A percentile compares a stretch with the other conserved stretches of the same genome.
phyloP scores from a whole-genome alignment of 1,140 invertebrate species.

The Cotesia chilonis region DNA sequence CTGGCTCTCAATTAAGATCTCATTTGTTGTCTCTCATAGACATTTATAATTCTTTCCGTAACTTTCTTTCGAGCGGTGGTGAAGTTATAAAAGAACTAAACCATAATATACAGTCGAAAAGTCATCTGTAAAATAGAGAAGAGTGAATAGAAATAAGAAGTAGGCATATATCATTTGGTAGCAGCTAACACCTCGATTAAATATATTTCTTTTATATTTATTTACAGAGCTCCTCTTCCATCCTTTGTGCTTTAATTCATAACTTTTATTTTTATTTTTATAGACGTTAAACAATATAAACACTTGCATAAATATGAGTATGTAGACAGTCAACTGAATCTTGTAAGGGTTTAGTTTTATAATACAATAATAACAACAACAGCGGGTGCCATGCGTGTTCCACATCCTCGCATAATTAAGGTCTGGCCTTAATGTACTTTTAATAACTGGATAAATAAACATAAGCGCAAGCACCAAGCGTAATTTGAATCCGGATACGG shows the following conservation, averaged over 20 bases:
- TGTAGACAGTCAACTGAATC: slow-evolving; percentile 5
- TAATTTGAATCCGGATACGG: slow-evolving; percentile 48
- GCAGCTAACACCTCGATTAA: too few relatives aligned
- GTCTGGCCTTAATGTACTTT: slow-evolving; percentile 46
- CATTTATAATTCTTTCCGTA: slow-evolving; percentile 13
- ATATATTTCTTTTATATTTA: too few relatives aligned
- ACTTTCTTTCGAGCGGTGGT: background rate
- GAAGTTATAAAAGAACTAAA: too few relatives aligned
- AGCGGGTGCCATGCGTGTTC: slow-evolving; percentile 35
- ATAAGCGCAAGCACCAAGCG: slow-evolving; percentile 43
- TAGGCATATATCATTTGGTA: too few relatives aligned
- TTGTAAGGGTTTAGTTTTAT: slow-evolving; percentile 10
- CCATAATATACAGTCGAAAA: too few relatives aligned
- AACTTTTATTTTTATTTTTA: too few relatives aligned
- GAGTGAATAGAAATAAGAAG: too few relatives aligned
- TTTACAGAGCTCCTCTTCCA: too few relatives aligned
- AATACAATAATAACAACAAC: background rate
- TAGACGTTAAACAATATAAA: too few relatives aligned
- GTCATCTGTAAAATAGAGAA: too few relatives aligned
- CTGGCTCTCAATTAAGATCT: slow-evolving; percentile 26
- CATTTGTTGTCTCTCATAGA: slow-evolving; percentile 15
- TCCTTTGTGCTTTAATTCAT: too few relatives aligned
- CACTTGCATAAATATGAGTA: too few relatives aligned
- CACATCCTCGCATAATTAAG: slow-evolving; percentile 43
- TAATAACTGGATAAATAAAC: slow-evolving; percentile 50